Evolutionary conservation across 1,140 invertebrate genomes (phyloP), one percentile per base, ranked within the genome.

Genomic region (Microvelia longipes): DNA sequence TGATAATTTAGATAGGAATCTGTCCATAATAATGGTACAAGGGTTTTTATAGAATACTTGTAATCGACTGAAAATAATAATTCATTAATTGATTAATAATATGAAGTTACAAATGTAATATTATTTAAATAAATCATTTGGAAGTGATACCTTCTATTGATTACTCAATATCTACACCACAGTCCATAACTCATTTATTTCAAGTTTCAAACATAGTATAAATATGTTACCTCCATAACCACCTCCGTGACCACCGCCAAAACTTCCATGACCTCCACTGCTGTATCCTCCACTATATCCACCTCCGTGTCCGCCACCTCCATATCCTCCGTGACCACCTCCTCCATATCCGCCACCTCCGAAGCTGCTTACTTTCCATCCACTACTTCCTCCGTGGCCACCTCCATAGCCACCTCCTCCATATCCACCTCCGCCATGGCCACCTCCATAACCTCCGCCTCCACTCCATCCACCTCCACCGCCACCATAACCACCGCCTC

Each of bases 271-370:
- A 24, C 27, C 25, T 28, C 62, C 62, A 1, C 68, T 26, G 1
- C 68, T 28, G 1, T 28, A 25, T 11, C 29, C 27, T 1, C 69
- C 69, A n/a, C 69, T 64, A 24, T 29, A 5, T 27, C 64, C 64
- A 24, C 69, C 69, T 25, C 69, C 69, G 1, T 24, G 13, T 50
- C 64, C 64, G 1, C 66, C 29, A 30, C 66, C 66, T 29, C 66
- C 29, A 2, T 27, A 28, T 15, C 62, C 62, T 15, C 2, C 66
- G 15, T 19, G 13, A 13, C 27, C 66, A 25, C 27, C 66, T 14
- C 66, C 66, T 29, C 27, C 25, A 13, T 11, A 5, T 11, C 25
- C 15, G 15, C 62, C 15, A 5, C 25, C 25, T 64, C 15, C 62
- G 14, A 24, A 24, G 1, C 24, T 2, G 1, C 27, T 28, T 67